phyloP scores from a whole-genome alignment of 2,888 invertebrate genomes.

The Petrolisthes cinctipes region DNA sequence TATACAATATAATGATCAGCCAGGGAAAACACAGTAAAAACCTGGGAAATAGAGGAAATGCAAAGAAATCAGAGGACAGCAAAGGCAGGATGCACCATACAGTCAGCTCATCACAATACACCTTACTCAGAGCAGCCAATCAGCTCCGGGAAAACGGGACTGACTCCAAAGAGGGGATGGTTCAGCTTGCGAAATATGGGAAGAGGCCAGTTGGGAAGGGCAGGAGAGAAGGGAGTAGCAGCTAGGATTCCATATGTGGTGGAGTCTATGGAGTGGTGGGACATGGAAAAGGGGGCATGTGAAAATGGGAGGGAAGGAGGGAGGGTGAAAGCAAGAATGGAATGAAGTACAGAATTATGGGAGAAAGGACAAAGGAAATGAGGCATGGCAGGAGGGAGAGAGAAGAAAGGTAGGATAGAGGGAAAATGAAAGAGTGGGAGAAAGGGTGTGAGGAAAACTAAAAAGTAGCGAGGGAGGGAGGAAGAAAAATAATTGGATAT shows the following conservation, averaged over 20 bases:
- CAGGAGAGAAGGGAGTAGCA: neutral
- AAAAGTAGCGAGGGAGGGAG: neutral
- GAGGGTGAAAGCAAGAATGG: neutral
- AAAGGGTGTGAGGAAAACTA: neutral
- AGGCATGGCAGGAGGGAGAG: neutral
- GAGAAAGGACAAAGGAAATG: neutral
- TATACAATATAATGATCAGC: neutral
- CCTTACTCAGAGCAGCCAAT: conserved; percentile 8
- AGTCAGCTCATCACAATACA: conserved; percentile 1
- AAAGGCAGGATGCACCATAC: neutral
- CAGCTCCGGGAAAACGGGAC: neutral
- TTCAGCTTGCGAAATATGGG: neutral
- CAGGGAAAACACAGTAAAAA: neutral
- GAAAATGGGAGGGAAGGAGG: neutral
- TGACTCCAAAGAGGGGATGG: neutral
- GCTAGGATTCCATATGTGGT: neutral
- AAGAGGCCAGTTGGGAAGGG: neutral
- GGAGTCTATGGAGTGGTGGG: neutral
- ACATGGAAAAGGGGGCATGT: neutral
- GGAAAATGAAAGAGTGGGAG: neutral
- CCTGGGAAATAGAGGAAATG: neutral
- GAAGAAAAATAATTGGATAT: neutral
- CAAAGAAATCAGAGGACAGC: no score
- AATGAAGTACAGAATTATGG: neutral
- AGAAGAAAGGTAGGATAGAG: neutral